Base-by-base conservation (phyloP, 2,888 invertebrate genomes). In the Kuschelorhynchus macadamiae region DNA sequence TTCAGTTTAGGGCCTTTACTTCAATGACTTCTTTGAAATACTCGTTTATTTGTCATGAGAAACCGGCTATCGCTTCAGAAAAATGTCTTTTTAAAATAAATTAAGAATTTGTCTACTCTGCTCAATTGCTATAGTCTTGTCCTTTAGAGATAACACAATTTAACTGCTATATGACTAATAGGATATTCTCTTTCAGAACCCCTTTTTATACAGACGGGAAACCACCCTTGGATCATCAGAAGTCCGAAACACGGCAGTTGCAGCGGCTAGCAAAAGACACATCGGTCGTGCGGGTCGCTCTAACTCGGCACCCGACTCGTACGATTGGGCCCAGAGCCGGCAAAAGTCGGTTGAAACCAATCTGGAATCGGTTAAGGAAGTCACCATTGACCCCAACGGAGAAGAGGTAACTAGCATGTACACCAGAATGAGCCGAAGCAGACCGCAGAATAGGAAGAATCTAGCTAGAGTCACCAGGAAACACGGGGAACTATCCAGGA, bases 291-390 rank as follows among this genome's bases (percentile, higher is more conserved):
- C 89, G 33, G 91, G 91, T 1, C 86, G 92, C 50, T 92, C 92
- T 12, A 90, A 92, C 80, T 93, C 93, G 7, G 93, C 93, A 9
- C 93, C 93, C 0, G 91, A 89, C 41, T 88, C 90, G 14, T 91
- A 90, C 72, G 78, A 77, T 55, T 82, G 82, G 80, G 71, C 75
- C 3, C 74, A 76, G 20, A 79, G 79, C 18, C 74, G 77, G 46
- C 83, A 82, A 71, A 67, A 77, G 33, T 79, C 80, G 1, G 70
- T 81, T 49, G 82, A 82, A 70, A 76, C 50, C n/a, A 70, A 70
- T 16, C 30, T 70, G 16, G 70, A 70, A 41, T 32, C 62, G 0
- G 70, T 70, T 2, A 56, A 50, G 46, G 70, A 70, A 50, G 60
- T 70, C 5, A 46, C 12, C 25, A 9, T 69, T 12, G 69, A 69